Conservation (phyloP, 2,888 invertebrate species). For the Craniophora ligustri region DNA sequence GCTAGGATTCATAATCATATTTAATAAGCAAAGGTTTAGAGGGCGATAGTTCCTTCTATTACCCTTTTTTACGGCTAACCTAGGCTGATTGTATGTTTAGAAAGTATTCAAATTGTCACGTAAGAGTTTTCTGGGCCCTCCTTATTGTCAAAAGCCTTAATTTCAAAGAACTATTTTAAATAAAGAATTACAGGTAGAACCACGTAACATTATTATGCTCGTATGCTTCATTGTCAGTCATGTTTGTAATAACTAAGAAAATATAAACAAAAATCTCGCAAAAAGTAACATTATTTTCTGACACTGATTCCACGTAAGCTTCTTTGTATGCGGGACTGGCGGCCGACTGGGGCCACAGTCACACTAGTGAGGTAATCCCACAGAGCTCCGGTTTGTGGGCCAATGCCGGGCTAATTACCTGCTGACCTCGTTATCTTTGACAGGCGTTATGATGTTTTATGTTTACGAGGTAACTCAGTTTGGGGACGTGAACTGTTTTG, state of each 20-base stretch:
- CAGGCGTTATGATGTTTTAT: conserved; percentile 36
- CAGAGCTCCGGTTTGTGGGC: conserved; percentile 24
- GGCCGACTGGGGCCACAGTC: conserved; percentile 49
- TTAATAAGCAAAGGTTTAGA: no score
- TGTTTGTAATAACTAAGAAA: neutral
- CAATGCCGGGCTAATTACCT: conserved; percentile 34
- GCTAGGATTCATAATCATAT: no score
- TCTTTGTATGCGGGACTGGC: conserved; percentile 53
- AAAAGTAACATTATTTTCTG: conserved; percentile 45
- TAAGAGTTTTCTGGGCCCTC: no score
- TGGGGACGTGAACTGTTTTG: neutral
- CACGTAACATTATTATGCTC: no score
- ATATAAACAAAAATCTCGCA: neutral
- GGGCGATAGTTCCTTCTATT: no score
- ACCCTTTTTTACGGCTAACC: neutral
- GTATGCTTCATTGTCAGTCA: neutral
- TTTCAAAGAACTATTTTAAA: no score
- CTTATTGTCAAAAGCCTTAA: no score
- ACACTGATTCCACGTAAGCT: conserved; percentile 41
- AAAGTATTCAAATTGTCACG: no score
- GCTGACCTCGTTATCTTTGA: conserved; percentile 37
- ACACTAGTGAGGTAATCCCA: conserved; percentile 47
- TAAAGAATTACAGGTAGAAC: no score
- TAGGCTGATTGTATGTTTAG: no score
- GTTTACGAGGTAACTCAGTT: conserved; percentile 33